Conservation (phyloP, 2,888 invertebrate genomes). For the Melangyna quadrimaculata region DNA sequence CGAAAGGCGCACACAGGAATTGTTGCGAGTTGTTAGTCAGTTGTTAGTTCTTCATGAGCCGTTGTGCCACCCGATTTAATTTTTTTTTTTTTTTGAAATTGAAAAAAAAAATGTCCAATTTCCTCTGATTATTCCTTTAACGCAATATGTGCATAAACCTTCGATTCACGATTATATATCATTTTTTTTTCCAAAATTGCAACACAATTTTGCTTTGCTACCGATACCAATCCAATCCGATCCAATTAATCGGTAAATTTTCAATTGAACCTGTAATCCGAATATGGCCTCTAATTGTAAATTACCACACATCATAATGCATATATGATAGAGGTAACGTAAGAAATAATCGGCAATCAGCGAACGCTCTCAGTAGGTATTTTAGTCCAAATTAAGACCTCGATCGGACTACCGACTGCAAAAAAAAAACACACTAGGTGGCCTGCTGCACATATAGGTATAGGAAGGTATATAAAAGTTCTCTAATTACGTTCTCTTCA, state of each 20-base stretch:
- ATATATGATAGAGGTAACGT: background rate
- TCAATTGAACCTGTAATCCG: conserved; percentile 66
- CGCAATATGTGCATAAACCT: no score
- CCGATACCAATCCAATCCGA: conserved; percentile 2
- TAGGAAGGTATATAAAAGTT: conserved; percentile 17
- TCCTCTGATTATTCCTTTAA: no score
- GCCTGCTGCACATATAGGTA: background rate
- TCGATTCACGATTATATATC: background rate
- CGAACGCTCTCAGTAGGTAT: conserved; percentile 7
- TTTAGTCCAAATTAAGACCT: conserved; percentile 69
- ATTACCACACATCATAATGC: conserved; percentile 59
- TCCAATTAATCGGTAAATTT: conserved; percentile 69
- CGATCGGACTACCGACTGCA: conserved; percentile 44
- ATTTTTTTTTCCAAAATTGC: background rate
- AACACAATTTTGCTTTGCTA: background rate
- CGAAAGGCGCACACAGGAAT: no score
- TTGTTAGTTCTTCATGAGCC: no score
- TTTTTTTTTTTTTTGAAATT: no score
- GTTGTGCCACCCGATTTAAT: no score
- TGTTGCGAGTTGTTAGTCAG: no score
- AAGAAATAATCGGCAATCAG: conserved; percentile 29
- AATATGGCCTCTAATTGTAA: conserved; percentile 63
- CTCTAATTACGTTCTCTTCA: conserved; percentile 67
- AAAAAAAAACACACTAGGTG: background rate
- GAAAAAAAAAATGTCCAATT: no score